Evolutionary conservation across 2,113 vertebrate species (phyloP).

Genomic region (Ivindomyrus marchei): DNA sequence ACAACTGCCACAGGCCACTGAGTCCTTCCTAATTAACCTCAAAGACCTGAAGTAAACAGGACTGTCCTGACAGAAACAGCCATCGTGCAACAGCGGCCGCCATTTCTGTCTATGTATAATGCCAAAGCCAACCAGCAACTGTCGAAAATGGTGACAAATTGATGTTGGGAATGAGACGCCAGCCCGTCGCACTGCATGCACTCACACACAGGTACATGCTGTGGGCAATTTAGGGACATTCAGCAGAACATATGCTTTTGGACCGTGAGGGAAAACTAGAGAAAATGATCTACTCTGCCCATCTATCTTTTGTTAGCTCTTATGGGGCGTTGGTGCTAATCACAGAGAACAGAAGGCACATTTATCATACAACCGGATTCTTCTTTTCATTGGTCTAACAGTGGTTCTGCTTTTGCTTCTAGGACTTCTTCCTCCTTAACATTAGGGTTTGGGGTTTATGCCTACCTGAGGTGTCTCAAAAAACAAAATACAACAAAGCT

Average conservation of each 20-base stretch:
- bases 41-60: not conserved
- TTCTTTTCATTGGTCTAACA: not conserved
- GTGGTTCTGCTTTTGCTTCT: not conserved
- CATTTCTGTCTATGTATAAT: not conserved
- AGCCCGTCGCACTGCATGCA: not conserved
- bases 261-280: not conserved
- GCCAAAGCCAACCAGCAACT: not conserved
- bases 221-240: not conserved
- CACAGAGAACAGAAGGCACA: not conserved
- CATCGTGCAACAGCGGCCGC: not conserved
- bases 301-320: not conserved
- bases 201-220: not conserved
- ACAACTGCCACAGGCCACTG: not conserved
- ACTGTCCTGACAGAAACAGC: not conserved
- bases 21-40: not conserved
- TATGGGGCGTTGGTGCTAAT: not conserved
- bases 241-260: not conserved
- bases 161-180: not conserved
- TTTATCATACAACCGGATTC: not conserved
- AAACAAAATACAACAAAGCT: not conserved
- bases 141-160: not conserved
- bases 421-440: not conserved
- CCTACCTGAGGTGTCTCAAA: not conserved
- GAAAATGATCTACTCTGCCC: not conserved
- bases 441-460: not conserved